Conservation (phyloP, 2,888 invertebrate species). For the Mythimna impura region DNA sequence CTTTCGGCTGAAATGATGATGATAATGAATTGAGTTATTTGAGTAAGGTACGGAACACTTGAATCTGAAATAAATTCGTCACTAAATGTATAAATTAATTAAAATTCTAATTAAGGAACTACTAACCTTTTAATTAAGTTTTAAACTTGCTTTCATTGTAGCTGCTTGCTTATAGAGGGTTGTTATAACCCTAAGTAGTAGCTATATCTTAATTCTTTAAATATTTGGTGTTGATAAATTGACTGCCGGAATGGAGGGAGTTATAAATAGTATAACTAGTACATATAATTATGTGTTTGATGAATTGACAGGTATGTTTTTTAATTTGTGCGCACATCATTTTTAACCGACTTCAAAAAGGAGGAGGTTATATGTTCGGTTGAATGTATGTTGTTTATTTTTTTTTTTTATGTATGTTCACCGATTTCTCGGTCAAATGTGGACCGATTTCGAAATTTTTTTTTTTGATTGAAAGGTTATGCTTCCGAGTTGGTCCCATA, state of each 20-base stretch:
- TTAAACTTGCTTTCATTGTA: neutral
- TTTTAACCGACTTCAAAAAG: too few species aligned
- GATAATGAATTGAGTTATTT: neutral
- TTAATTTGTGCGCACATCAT: too few species aligned
- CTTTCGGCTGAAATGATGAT: too few species aligned
- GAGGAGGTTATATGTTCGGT: too few species aligned
- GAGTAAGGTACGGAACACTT: constrained; percentile 18
- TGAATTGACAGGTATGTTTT: constrained; percentile 56
- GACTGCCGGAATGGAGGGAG: constrained; percentile 26
- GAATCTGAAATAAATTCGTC: neutral
- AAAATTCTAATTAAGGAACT: too few species aligned
- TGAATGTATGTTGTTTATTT: too few species aligned
- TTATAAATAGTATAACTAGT: constrained; percentile 33
- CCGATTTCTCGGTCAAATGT: too few species aligned
- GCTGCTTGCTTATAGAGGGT: constrained; percentile 5
- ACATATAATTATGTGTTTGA: constrained; percentile 55
- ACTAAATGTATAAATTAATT: neutral
- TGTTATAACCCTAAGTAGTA: neutral
- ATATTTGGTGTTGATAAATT: neutral
- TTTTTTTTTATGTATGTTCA: too few species aligned
- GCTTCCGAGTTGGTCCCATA: too few species aligned
- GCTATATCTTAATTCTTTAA: neutral
- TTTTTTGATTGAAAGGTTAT: too few species aligned
- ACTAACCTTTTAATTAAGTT: neutral
- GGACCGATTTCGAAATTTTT: too few species aligned